phyloP scores from a whole-genome alignment of 2,113 vertebrate genomes.

The Australoheros scitulus region DNA sequence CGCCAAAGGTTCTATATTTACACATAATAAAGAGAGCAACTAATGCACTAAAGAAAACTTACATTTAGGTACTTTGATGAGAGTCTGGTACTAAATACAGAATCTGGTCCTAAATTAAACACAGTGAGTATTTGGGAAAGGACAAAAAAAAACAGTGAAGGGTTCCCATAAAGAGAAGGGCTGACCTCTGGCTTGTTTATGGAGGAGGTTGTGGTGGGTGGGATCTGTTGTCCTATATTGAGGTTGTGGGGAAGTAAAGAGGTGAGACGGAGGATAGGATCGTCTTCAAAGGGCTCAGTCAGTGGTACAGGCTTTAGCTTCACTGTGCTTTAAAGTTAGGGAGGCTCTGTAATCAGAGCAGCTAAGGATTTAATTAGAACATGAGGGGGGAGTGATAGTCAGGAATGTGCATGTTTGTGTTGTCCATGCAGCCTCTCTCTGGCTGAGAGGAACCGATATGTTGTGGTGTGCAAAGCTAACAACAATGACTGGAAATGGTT shows the following conservation, averaged over 20 bases:
- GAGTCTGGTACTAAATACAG: too few relatives aligned
- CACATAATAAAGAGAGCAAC: too few relatives aligned
- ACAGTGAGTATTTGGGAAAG: not conserved
- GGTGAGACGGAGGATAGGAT: slow-evolving; percentile 18
- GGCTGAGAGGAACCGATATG: not conserved
- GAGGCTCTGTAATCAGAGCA: slow-evolving; percentile 61
- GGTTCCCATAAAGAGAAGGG: slow-evolving; percentile 1
- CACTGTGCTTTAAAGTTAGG: slow-evolving; percentile 38
- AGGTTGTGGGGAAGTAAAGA: slow-evolving; percentile 33
- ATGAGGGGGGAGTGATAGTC: not conserved
- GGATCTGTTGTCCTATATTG: slow-evolving; percentile 19
- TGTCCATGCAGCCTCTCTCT: not conserved
- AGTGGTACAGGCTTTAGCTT: slow-evolving; percentile 33
- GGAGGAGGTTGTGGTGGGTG: not conserved
- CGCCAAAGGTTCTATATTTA: too few relatives aligned
- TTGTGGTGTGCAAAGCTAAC: not conserved
- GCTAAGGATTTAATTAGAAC: slow-evolving; percentile 36
- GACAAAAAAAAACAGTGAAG: not conserved
- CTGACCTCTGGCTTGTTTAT: slow-evolving; percentile 51
- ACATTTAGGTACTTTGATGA: too few relatives aligned
- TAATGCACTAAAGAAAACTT: too few relatives aligned
- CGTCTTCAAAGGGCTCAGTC: slow-evolving; percentile 24
- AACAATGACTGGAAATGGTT: not conserved
- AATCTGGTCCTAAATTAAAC: not conserved
- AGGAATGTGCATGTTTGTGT: slow-evolving; percentile 24